phyloP scores from a whole-genome alignment of 1,140 invertebrate species.

The Leptopilina clavipes region DNA sequence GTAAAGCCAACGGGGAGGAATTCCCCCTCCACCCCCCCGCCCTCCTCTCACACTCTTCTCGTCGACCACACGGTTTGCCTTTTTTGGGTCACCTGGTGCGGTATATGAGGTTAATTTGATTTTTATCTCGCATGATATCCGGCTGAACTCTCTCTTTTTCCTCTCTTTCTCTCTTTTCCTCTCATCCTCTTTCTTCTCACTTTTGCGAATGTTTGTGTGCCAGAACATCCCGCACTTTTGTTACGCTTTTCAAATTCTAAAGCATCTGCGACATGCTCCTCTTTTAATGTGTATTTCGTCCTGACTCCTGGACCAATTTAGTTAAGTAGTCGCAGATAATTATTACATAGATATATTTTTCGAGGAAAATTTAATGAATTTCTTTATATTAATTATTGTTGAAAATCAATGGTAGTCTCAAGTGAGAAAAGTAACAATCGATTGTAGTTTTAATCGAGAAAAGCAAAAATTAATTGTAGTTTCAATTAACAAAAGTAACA shows the following conservation, averaged over 20 bases:
- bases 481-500: too few relatives aligned
- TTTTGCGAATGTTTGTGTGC: background rate
- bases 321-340: background rate
- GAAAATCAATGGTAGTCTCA: too few relatives aligned
- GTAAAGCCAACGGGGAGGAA: slow-evolving; percentile 49
- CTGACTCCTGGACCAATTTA: background rate
- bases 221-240: background rate
- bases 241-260: slow-evolving; percentile 28
- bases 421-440: too few relatives aligned
- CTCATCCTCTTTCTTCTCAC: background rate
- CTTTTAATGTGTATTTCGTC: background rate
- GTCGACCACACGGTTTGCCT: slow-evolving; percentile 46
- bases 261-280: slow-evolving; percentile 12
- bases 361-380: too few relatives aligned
- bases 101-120: slow-evolving; percentile 69
- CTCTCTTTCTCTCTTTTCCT: slow-evolving; percentile 10
- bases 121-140: slow-evolving; percentile 69
- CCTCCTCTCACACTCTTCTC: too few relatives aligned
- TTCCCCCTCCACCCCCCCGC: slow-evolving; percentile 35
- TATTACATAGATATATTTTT: background rate
- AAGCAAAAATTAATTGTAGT: too few relatives aligned
- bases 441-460: too few relatives aligned
- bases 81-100: slow-evolving; percentile 56
- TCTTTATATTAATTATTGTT: too few relatives aligned
- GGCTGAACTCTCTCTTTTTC: slow-evolving; percentile 44